A percentile compares a stretch with the other conserved stretches of the same genome.
phyloP scores from a whole-genome alignment of 2,113 vertebrate species.

The Speoplatyrhinus poulsoni region DNA sequence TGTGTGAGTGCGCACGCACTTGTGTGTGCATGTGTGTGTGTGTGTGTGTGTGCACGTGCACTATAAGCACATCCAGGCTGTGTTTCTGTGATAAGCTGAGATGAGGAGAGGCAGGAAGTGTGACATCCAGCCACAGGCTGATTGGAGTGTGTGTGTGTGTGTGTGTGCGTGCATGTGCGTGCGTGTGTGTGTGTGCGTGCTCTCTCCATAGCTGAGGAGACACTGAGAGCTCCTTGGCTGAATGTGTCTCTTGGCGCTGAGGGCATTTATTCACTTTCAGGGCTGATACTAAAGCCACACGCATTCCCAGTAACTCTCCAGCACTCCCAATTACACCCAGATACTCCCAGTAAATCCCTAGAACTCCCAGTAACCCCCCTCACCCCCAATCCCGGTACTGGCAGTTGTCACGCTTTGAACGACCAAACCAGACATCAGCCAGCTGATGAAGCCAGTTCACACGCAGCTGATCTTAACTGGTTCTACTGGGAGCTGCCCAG shows the following conservation, averaged over 20 bases:
- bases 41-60: background rate
- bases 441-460: no score
- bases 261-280: slow-evolving; percentile 46
- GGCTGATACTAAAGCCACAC: background rate
- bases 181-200: background rate
- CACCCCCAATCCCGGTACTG: no score
- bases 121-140: slow-evolving; percentile 64
- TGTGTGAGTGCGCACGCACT: slow-evolving; percentile 9
- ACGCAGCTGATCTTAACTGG: no score
- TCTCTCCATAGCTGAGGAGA: slow-evolving; percentile 59
- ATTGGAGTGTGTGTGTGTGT: slow-evolving; percentile 23
- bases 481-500: background rate
- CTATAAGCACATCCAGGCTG: slow-evolving; percentile 44
- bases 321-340: no score
- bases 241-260: background rate
- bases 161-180: background rate
- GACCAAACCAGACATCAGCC: no score
- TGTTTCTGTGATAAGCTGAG: slow-evolving; percentile 66
- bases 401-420: no score
- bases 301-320: background rate
- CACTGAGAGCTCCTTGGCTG: slow-evolving; percentile 53
- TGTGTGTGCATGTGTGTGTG: slow-evolving; percentile 4
- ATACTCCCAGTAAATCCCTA: no score
- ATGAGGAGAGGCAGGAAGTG: slow-evolving; percentile 56
- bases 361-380: no score